Evolutionary conservation across 2,797 vertebrate genomes (phyloP), one percentile per base, ranked within the genome.

Genomic region (Sebastes trivittatus): DNA sequence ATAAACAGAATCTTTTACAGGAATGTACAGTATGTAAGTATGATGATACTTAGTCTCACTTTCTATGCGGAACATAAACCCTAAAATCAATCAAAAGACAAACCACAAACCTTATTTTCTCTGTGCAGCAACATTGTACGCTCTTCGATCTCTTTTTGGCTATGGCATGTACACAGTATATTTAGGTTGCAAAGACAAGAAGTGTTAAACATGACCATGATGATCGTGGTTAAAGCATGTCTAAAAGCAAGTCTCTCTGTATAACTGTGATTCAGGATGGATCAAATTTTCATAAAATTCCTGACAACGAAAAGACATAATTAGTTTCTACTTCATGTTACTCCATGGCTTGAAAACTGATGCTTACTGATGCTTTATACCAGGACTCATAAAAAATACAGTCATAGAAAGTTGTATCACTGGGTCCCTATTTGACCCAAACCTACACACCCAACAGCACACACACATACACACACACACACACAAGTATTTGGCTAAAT

Each of bases 401-500:
- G 66, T 30, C 32, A 68, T 22, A n/a, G 46, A 62, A 61, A 56
- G 7, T 68, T 10, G 56, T 27, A 66, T 69, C 30, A 29, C 29
- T 38, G n/a, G n/a, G 16, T 23, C 25, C 2, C 46, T 63, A 61
- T 77, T 58, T 78, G 65, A 87, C 65, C 55, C 16, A 14, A 54
- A 56, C 32, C 25, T 18, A 55, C 23, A 46, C 25, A 8, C 23
- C 23, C 58, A 64, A 66, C 52, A 49, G 55, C 74, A 69, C 32
- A 70, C 23, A 79, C 16, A 46, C 61, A 65, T 1, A 34, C 30
- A 54, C 42, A 49, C 20, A 52, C 42, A 18, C 49, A 52, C 49
- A 54, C 49, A 52, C 4, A 52, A n/a, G 62, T 80, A 85, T 84
- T 86, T 86, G 71, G 73, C 78, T 84, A 79, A 87, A 86, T 60